Percentiles rank a stretch among this genome's conserved stretches.
Evolutionary conservation across 2,113 vertebrate species (phyloP).

Genomic region (Paedocypris sp.): DNA sequence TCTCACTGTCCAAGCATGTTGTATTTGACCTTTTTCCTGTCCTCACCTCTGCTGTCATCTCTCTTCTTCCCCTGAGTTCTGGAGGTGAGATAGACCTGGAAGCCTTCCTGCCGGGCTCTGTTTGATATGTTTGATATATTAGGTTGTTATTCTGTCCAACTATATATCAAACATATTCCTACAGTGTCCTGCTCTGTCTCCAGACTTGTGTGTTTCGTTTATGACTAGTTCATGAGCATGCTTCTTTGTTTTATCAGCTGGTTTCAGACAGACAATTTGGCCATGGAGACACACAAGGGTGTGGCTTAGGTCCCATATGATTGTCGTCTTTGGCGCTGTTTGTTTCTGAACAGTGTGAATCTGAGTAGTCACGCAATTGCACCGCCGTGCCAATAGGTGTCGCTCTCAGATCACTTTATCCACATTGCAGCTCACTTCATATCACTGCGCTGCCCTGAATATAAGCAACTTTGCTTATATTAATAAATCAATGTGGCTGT

Average conservation of each 20-base stretch:
- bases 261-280: conserved; percentile 14
- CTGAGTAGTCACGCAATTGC: conserved; percentile 18
- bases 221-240: conserved; percentile 14
- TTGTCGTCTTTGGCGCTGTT: neutral
- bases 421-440: neutral
- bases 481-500: too few species aligned
- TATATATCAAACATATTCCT: conserved; percentile 99
- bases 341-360: conserved; percentile 6
- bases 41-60: conserved; percentile 40
- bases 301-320: neutral
- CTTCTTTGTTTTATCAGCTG: conserved; percentile 15
- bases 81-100: conserved; percentile 82
- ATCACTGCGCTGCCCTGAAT: neutral
- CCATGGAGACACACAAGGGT: conserved; percentile 8
- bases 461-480: too few species aligned
- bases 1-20: conserved; percentile 27
- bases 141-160: conserved; percentile 99
- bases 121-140: conserved; percentile 99
- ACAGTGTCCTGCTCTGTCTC: conserved; percentile 98
- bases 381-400: conserved; percentile 28
- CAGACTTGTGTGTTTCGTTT: conserved; percentile 64
- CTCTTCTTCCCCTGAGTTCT: conserved; percentile 47
- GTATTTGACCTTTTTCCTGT: too few species aligned
- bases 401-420: conserved; percentile 6
- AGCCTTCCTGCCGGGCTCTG: conserved; percentile 97